Conservation (phyloP, 2,888 invertebrate species). For the Epirrhoe alternata region DNA sequence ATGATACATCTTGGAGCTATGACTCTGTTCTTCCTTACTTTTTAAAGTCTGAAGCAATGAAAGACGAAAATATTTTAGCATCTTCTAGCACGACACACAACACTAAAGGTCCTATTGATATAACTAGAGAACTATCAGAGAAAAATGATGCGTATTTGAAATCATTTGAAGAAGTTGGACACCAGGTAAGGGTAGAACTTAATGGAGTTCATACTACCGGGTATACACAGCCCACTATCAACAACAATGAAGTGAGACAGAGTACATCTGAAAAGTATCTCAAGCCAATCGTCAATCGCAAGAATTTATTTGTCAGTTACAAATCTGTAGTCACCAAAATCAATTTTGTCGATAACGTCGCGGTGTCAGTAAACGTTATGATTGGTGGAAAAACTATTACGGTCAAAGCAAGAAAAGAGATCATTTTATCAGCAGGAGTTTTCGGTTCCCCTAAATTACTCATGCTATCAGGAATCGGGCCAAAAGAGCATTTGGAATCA, state of each 20-base stretch:
- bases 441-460: constrained; percentile 75
- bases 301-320: constrained; percentile 39
- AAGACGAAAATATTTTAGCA: constrained; percentile 6
- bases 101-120: constrained; percentile 29
- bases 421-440: constrained; percentile 74
- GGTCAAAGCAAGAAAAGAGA: constrained; percentile 65
- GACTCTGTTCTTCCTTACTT: not conserved
- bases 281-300: constrained; percentile 17
- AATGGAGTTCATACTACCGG: constrained; percentile 35
- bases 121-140: constrained; percentile 31
- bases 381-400: constrained; percentile 23
- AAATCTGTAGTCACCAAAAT: constrained; percentile 37
- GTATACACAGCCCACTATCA: constrained; percentile 33
- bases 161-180: constrained; percentile 39
- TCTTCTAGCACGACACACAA: constrained; percentile 26
- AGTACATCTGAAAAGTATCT: constrained; percentile 37
- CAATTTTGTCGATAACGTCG: constrained; percentile 29
- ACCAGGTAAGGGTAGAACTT: constrained; percentile 31
- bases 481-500: constrained; percentile 56
- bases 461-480: constrained; percentile 79
- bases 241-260: constrained; percentile 35
- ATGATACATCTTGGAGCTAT: not conserved
- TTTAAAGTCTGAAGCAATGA: not conserved
- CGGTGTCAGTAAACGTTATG: constrained; percentile 33
- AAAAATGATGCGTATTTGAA: constrained; percentile 28